Evolutionary conservation across 2,797 vertebrate species (phyloP), one percentile per base, ranked within the genome.

Genomic region (Sitta carolinensis): DNA sequence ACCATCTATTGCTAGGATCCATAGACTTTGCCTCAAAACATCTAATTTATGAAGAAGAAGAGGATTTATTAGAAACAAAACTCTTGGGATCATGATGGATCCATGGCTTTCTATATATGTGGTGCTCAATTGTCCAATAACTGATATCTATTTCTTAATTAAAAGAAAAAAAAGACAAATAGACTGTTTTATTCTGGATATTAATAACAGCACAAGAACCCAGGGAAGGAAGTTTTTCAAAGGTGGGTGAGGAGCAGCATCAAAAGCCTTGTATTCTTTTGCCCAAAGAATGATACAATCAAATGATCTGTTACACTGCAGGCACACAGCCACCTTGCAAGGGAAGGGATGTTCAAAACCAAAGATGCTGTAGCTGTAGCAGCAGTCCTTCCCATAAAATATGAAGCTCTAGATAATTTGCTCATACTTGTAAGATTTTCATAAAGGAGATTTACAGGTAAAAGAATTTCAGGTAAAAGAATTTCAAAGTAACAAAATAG

Each of bases 361-460:
- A 48, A 64, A 68, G 30, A 5, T 30, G 4, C 4, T 75, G 8
- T 6, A 67, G 16, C 18, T 87, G 30, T 6, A 72, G 43, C 25
- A 81, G 17, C 10, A 67, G 22, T 43, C 10, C 3, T 78, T 50
- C 17, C 7, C 21, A 21, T 11, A 36, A 79, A 76, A 62, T 14
- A 48, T 2, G 45, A 50, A 54, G 10, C 2, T n/a, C 3, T 34
- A 72, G 12, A 40, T 50, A 55, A 13, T 64, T 80, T 67, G 21
- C 7, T 45, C 5, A 21, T 17, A 52, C 20, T 10, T 58, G 3
- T 52, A 59, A 4, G 8, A 5, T 77, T 51, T 51, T 76, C 4
- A 13, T 36, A 42, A 62, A 75, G 55, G 2, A 69, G 29, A 48
- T 13, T 1, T 1, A 48, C 11, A 2, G 5, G 16, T 2, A 54